Conservation (phyloP, 2,797 vertebrate genomes). For the Galago senegalensis region DNA sequence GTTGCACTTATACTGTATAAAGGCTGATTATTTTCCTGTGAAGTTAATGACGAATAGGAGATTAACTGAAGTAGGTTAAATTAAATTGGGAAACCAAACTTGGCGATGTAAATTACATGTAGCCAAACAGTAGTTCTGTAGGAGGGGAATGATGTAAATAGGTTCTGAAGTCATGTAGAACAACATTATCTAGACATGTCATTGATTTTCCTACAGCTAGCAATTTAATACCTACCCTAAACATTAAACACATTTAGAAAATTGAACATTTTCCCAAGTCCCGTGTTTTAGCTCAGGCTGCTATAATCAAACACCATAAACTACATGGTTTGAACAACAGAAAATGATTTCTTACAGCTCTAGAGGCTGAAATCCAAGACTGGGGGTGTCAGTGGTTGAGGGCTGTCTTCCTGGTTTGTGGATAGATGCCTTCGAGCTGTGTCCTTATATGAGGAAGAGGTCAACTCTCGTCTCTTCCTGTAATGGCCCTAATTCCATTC, state of each 20-base stretch:
- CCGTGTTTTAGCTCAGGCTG: not conserved
- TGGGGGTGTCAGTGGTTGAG: not conserved
- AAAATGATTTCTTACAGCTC: not conserved
- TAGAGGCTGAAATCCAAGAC: not conserved
- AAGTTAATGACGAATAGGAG: slow-evolving; percentile 44
- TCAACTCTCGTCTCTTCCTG: not conserved
- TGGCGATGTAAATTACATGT: slow-evolving; percentile 6
- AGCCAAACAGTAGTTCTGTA: not conserved
- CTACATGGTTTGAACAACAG: not conserved
- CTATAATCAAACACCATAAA: not conserved
- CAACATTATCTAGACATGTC: not conserved
- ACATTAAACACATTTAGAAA: slow-evolving; percentile 17
- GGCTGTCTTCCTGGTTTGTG: not conserved
- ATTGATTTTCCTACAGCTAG: not conserved
- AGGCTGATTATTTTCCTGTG: slow-evolving; percentile 58
- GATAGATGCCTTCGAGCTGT: not conserved
- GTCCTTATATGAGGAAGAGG: not conserved
- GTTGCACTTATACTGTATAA: not conserved
- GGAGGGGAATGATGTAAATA: not conserved
- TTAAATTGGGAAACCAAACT: slow-evolving; percentile 64
- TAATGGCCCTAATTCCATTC: not conserved
- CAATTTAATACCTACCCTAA: not conserved
- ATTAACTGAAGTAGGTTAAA: slow-evolving; percentile 18
- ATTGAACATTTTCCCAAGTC: not conserved
- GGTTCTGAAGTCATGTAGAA: not conserved